Base-by-base conservation (phyloP, 2,113 vertebrate species). In the Pardalotus punctatus region DNA sequence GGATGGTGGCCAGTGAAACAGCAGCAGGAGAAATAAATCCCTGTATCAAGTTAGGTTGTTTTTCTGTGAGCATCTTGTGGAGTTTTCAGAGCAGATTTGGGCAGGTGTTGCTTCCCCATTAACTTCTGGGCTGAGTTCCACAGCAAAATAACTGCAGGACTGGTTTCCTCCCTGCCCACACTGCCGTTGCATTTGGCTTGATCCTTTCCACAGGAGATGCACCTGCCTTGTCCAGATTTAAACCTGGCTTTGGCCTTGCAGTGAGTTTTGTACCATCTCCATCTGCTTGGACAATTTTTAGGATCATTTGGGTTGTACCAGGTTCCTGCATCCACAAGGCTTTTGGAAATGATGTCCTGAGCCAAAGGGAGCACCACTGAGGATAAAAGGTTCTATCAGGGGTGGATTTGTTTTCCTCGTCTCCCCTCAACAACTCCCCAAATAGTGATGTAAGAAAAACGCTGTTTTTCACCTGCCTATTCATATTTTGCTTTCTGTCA, bases 51-150 rank as follows among this genome's bases (percentile, higher is more conserved):
- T 18, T 29, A 89, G 6, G 7, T 6, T 81, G 12, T 8, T 71
- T 94, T 90, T 29, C 69, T 60, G 8, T 64, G 73, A 45, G 33
- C 77, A 61, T 66, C 60, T 91, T 86, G 60, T 50, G 48, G 43
- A 72, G 38, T 31, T 81, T 89, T 67, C 36, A 76, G 56, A 86
- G 47, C 60, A 84, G n/a, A 84, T 87, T 71, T 81, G 36, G 54
- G 28, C 72, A 67, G 69, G 65, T 89, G 70, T 28, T 71, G 24
- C 45, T 87, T 91, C 53, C 48, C 29, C 78, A 84, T 92, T 91
- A 94, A 84, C n/a, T 95, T 81, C 77, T 91, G 86, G 72, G 73
- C n/a, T 3, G 10, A 84, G 85, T 71, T 94, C 73, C 89, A 94
- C 70, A 79, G 43, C 11, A 33, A 84, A 94, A 79, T 45, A 86